phyloP scores from a whole-genome alignment of 64 coral and sea anemone genomes.

The Platygyra sinensis region DNA sequence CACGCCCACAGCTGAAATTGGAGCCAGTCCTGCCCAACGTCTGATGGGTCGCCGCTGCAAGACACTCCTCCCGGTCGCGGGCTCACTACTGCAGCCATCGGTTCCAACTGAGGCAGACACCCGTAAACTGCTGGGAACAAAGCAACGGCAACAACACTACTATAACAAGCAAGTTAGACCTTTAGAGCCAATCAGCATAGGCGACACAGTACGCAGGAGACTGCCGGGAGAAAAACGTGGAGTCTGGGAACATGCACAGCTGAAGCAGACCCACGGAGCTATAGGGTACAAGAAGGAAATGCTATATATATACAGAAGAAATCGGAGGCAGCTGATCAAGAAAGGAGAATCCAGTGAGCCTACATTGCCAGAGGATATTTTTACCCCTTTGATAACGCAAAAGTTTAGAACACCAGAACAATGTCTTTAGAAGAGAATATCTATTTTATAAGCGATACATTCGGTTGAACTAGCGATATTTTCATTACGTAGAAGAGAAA shows the following conservation, averaged over 20 bases:
- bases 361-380: too few species aligned
- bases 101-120: not conserved
- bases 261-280: not conserved
- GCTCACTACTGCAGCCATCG: not conserved
- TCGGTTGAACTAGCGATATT: too few species aligned
- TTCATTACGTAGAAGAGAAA: too few species aligned
- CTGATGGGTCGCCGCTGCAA: not conserved
- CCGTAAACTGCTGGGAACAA: not conserved
- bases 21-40: too few species aligned
- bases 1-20: too few species aligned
- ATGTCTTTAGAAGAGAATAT: too few species aligned
- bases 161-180: not conserved
- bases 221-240: constrained; percentile 1
- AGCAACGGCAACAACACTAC: not conserved
- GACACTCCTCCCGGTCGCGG: too few species aligned
- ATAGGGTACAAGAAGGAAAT: not conserved
- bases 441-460: too few species aligned
- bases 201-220: not conserved
- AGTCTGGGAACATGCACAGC: not conserved
- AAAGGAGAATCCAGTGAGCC: too few species aligned
- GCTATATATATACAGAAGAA: not conserved
- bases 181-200: not conserved
- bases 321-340: too few species aligned
- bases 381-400: too few species aligned
- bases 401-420: too few species aligned